phyloP scores from a whole-genome alignment of 2,113 vertebrate genomes.

The Chrysemys picta region DNA sequence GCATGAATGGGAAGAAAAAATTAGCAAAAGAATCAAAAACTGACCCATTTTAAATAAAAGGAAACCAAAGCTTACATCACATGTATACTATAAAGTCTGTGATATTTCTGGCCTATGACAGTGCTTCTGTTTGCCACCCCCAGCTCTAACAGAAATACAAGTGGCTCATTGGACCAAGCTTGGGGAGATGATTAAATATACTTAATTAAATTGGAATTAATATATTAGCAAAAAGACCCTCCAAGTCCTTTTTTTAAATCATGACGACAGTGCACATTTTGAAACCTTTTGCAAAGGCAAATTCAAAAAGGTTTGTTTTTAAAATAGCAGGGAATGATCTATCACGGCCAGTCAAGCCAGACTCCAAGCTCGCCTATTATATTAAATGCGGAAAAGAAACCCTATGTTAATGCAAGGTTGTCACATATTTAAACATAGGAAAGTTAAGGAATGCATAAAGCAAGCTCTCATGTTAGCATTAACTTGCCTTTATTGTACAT shows the following conservation, averaged over 20 bases:
- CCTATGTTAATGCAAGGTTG: not conserved
- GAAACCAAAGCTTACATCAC: not conserved
- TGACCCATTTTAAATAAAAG: constrained; percentile 31
- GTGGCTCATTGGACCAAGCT: not conserved
- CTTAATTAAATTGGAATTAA: not conserved
- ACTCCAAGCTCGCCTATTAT: not conserved
- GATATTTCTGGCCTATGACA: not conserved
- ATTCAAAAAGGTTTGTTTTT: not conserved
- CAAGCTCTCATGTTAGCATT: not conserved
- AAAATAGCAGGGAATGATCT: not conserved
- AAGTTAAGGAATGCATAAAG: not conserved
- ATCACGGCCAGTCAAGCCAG: not conserved
- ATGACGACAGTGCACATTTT: not conserved
- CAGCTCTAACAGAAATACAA: not conserved
- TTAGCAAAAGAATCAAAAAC: constrained; percentile 1
- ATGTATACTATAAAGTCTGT: not conserved
- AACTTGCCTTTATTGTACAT: not conserved
- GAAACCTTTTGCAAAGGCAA: not conserved
- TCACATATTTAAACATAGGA: not conserved
- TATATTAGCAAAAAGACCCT: not conserved
- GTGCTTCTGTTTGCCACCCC: not conserved
- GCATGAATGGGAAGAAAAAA: not conserved
- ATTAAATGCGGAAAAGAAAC: not conserved
- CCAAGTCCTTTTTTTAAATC: not conserved
- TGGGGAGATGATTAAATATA: not conserved